phyloP scores from a whole-genome alignment of 1,140 invertebrate species.

The Drosophila bifasciata region DNA sequence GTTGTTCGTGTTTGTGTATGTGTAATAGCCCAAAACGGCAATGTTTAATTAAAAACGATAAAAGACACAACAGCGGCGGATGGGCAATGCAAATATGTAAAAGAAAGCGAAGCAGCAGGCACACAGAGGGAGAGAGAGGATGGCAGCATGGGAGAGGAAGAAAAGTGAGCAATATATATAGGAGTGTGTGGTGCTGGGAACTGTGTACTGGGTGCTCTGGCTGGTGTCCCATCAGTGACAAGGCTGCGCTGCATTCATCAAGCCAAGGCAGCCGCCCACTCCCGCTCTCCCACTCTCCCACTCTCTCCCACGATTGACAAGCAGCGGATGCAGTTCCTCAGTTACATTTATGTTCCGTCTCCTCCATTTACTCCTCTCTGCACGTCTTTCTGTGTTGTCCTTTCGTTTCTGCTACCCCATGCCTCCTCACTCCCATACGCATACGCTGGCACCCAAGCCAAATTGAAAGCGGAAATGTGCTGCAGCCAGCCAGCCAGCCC shows the following conservation, averaged over 20 bases:
- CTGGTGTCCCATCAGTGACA: not conserved
- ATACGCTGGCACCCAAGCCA: slow-evolving; percentile 25
- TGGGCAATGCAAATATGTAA: slow-evolving; percentile 50
- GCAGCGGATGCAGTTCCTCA: slow-evolving; percentile 43
- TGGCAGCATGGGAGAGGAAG: not conserved
- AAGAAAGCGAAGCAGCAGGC: slow-evolving; percentile 19
- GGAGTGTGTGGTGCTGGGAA: no score
- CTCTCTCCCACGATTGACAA: slow-evolving; percentile 29
- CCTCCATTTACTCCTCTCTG: no score
- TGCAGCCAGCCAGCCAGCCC: no score
- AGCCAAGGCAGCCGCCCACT: not conserved
- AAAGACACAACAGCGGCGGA: slow-evolving; percentile 54
- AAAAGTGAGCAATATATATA: no score
- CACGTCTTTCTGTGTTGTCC: no score
- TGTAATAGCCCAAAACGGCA: slow-evolving; percentile 67
- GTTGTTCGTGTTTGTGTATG: slow-evolving; percentile 19
- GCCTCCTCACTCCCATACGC: slow-evolving; percentile 2
- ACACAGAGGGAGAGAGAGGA: not conserved
- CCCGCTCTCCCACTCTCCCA: no score
- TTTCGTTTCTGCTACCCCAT: not conserved
- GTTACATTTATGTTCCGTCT: slow-evolving; percentile 41
- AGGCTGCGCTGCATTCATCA: slow-evolving; percentile 34
- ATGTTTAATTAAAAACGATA: slow-evolving; percentile 79
- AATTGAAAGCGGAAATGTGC: slow-evolving; percentile 51
- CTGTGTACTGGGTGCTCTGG: no score